Evolutionary conservation across 2,113 vertebrate genomes (phyloP).

Genomic region (Benitochromis conjunctus): DNA sequence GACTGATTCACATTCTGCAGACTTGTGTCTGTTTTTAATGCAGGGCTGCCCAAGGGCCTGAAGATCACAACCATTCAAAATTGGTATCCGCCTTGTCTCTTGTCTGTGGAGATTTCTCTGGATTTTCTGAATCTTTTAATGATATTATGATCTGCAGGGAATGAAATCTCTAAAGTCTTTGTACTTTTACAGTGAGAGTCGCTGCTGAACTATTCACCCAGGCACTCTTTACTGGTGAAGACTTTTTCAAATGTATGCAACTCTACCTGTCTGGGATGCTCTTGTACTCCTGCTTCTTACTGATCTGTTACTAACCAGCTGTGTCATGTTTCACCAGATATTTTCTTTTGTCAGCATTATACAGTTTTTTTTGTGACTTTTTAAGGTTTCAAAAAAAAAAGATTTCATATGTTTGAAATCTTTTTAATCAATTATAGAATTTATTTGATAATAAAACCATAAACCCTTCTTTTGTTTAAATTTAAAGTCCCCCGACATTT

Average conservation of each 20-base stretch:
- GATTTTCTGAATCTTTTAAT: neutral
- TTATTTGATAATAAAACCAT: neutral
- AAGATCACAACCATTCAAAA: neutral
- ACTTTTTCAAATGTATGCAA: fast-evolving
- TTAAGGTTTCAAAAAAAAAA: neutral
- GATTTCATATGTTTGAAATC: neutral
- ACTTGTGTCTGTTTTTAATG: neutral
- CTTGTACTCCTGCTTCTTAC: neutral
- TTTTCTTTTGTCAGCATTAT: neutral
- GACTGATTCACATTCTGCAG: neutral
- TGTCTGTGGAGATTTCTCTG: neutral
- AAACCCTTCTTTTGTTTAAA: too few species aligned
- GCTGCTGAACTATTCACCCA: neutral
- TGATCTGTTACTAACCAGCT: neutral
- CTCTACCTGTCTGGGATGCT: neutral
- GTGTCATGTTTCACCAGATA: neutral
- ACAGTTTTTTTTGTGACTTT: neutral
- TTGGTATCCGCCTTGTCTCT: neutral
- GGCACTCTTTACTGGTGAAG: neutral
- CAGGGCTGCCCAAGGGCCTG: neutral
- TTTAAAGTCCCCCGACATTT: neutral
- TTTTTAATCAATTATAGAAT: neutral
- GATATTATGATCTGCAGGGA: neutral
- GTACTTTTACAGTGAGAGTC: neutral
- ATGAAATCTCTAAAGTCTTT: neutral